These are phyloP conservation scores for Parauchenoglanis ngamensis DNA, from an alignment of 2,797 vertebrate species.

Conservation along the genomic window DNA sequence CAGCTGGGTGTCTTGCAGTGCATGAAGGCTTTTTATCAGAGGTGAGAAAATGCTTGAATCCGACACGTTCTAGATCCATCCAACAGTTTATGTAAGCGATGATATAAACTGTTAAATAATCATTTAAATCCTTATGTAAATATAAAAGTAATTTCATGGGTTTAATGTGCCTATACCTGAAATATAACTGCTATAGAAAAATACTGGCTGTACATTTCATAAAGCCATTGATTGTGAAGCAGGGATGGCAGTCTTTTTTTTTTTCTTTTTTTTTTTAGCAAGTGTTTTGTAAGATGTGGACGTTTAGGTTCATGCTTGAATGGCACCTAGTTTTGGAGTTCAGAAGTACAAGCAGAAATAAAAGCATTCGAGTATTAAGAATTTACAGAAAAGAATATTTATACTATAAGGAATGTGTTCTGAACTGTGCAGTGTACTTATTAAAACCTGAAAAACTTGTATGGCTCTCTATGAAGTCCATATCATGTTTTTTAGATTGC, in stretches of 20 bases:
- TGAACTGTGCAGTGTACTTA: background rate
- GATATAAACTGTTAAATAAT: background rate
- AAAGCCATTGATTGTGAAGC: too few species aligned
- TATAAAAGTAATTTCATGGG: too few species aligned
- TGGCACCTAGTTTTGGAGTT: too few species aligned
- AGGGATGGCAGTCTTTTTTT: too few species aligned
- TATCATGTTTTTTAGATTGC: slow-evolving; percentile 73
- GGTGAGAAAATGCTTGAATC: slow-evolving; percentile 70
- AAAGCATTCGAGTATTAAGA: background rate
- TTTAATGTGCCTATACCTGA: too few species aligned
- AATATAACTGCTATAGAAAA: too few species aligned
- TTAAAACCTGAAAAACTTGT: background rate
- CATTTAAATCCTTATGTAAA: too few species aligned
- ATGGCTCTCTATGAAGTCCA: background rate
- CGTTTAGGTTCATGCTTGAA: too few species aligned
- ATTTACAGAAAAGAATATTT: background rate
- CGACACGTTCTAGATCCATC: background rate
- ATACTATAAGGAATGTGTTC: background rate
- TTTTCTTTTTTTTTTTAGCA: too few species aligned
- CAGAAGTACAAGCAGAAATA: too few species aligned
- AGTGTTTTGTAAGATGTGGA: too few species aligned
- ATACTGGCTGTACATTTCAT: too few species aligned
- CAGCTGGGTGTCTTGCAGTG: slow-evolving; percentile 90
- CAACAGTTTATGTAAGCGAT: background rate
- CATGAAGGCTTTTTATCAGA: slow-evolving; percentile 91